phyloP scores from a whole-genome alignment of 2,888 invertebrate genomes.

The Vandiemenella viatica region DNA sequence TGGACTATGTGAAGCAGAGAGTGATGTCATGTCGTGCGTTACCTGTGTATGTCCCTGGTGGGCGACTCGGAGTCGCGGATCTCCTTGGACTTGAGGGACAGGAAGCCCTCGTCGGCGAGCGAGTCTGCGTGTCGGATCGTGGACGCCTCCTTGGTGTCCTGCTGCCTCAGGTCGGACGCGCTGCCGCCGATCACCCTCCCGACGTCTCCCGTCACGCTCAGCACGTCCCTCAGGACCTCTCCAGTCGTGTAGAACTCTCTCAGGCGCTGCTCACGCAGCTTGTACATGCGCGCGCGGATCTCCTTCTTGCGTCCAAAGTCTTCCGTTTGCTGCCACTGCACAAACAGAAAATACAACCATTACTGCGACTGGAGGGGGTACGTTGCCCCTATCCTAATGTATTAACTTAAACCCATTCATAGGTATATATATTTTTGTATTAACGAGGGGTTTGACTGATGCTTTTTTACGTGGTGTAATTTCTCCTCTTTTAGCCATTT shows the following conservation, averaged over 20 bases:
- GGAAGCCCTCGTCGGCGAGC: slow-evolving; percentile 59
- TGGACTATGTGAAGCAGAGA: too few species aligned
- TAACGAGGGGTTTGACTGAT: too few species aligned
- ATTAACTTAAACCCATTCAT: too few species aligned
- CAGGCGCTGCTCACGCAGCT: slow-evolving; percentile 63
- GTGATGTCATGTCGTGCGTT: slow-evolving; percentile 1
- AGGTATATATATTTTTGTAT: too few species aligned
- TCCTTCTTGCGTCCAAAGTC: slow-evolving; percentile 75
- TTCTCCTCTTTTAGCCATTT: too few species aligned
- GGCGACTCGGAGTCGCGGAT: slow-evolving; percentile 64
- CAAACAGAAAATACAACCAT: too few species aligned
- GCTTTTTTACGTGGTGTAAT: too few species aligned
- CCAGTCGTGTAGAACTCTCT: slow-evolving; percentile 52
- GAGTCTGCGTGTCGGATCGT: slow-evolving; percentile 44
- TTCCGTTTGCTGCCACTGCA: slow-evolving; percentile 75
- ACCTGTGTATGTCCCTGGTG: slow-evolving; percentile 37
- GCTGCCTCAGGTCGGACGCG: slow-evolving; percentile 7
- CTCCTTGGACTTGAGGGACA: slow-evolving; percentile 63
- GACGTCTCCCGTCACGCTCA: slow-evolving; percentile 28
- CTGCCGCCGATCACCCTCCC: slow-evolving; percentile 25
- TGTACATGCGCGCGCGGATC: slow-evolving; percentile 73
- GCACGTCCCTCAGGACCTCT: slow-evolving; percentile 25
- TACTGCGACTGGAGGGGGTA: too few species aligned
- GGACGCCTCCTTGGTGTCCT: slow-evolving; percentile 6
- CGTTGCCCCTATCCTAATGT: too few species aligned